Base-by-base conservation (phyloP, 2,888 invertebrate genomes). In the Apotomis betuletana region DNA sequence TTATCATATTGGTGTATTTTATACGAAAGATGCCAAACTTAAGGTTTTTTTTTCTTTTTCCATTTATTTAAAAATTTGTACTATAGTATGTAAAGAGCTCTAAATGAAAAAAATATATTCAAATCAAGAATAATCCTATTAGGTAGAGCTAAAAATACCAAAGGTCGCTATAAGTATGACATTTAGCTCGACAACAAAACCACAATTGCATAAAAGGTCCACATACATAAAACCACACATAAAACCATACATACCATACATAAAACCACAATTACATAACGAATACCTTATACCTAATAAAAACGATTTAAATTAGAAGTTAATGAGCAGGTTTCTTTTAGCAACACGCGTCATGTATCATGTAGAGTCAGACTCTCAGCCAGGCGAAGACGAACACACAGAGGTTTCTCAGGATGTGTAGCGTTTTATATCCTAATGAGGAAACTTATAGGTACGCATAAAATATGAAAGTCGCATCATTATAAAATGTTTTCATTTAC, bases 401-500 rank as follows among this genome's bases (percentile, higher is more conserved):
- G 60, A 27, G 8, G 38, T 41, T 46, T 60, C 57, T 58, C 3
- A 69, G 36, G 12, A 13, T 15, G 55, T 54, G 54, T 63, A 51
- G 55, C 67, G 6, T 71, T 55, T 61, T 49, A 55, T 10, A 54
- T 62, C 55, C 67, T 71, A 61, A 67, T 44, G 67, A 67, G 54
- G 61, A 55, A 8, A 67, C 57, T 57, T n/a, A 58, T 67, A 41
- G 51, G 36, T 58, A 27, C 27, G 27, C 27, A 27, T 27, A 27
- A 27, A 27, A 27, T 27, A 54, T 67, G 9, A 62, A 67, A 62
- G 57, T 62, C 77, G 69, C 76, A 79, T 82, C 85, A 86, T 87
- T 88, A 81, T 86, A 88, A 86, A 80, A 83, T 79, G 79, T 78
- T 87, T 90, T 88, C 90, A 90, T 88, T 88, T 67, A 27, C 87